A percentile compares a stretch with the other conserved stretches of the same genome.
Conservation (phyloP, 2,113 vertebrate species). For the Benitochromis conjunctus region DNA sequence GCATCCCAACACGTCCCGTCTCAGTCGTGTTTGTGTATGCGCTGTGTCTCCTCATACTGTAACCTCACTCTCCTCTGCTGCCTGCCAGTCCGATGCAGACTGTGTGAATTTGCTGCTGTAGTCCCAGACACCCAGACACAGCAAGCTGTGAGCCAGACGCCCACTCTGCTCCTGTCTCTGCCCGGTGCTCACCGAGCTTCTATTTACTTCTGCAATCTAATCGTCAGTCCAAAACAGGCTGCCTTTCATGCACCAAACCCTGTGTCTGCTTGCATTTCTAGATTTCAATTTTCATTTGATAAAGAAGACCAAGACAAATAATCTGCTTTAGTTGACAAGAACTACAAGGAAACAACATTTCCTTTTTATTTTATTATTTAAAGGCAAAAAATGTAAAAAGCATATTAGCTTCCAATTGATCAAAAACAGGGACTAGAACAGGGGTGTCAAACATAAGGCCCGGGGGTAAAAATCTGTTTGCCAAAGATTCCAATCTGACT, state of each 20-base stretch:
- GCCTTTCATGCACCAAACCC: not conserved
- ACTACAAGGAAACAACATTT: not conserved
- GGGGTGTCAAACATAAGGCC: not conserved
- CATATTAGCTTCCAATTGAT: not conserved
- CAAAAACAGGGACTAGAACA: not conserved
- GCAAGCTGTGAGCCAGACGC: constrained; percentile 70
- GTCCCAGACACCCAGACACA: constrained; percentile 66
- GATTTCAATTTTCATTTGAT: not conserved
- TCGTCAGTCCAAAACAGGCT: not conserved
- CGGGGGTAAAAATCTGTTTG: not conserved
- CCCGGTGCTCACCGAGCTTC: constrained; percentile 49
- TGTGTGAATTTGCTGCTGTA: constrained; percentile 68
- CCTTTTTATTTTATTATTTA: not conserved
- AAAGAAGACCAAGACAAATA: not conserved
- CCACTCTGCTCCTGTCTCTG: constrained; percentile 73
- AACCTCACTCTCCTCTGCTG: constrained; percentile 46
- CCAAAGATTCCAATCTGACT: not conserved
- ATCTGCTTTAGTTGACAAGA: not conserved
- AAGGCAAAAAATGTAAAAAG: not conserved
- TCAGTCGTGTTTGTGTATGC: not conserved
- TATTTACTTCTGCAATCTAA: constrained; percentile 61
- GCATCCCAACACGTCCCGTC: not conserved
- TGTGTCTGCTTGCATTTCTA: not conserved
- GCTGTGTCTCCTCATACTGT: constrained; percentile 14
- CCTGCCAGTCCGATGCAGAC: constrained; percentile 62